Base-by-base conservation (phyloP, 2,888 invertebrate species). In the Hedychridium roseum region DNA sequence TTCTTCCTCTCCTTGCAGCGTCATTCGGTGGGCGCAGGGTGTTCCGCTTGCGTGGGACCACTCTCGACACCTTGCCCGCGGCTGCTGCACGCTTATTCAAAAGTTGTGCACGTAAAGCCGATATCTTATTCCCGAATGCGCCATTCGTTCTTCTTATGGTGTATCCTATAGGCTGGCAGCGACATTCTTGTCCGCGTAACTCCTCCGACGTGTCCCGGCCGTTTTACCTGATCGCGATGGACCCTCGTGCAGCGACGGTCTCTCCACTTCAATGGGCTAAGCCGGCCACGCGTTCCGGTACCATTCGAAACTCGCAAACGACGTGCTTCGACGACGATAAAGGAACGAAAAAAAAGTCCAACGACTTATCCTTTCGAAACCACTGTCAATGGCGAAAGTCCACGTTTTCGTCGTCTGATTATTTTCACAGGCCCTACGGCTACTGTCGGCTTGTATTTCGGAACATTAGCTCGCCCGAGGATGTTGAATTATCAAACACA, bases 61-160 rank as follows among this genome's bases (percentile, higher is more conserved):
- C 50, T 54, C 39, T 54, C 53, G 64, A 47, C 57, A 63, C 63
- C 64, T 63, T 60, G 61, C 60, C 55, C 53, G 63, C 55, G 62
- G 60, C 64, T 55, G 55, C 60, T 49, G 42, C 50, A 9, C 14
- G 50, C 48, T 58, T 60, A 64, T 58, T 64, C 55, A 58, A 67
- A 68, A 68, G 56, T 60, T 57, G 54, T 52, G 64, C 66, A 65
- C 65, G 70, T 68, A 74, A 71, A 70, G 64, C 68, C 74, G 76
- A 77, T 76, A 77, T 76, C 76, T 77, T 77, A 76, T 75, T 77
- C 76, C 71, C 66, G 68, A 71, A 71, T 69, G 71, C 72, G 73
- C 71, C 75, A 73, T 76, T 73, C 71, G 74, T 71, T 71, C 72
- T 71, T 73, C 72, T 73, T 71, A 71, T 66, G 66, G 68, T 60